Base-by-base conservation (phyloP, 1,140 invertebrate species). In the Calliopsis andreniformis region DNA sequence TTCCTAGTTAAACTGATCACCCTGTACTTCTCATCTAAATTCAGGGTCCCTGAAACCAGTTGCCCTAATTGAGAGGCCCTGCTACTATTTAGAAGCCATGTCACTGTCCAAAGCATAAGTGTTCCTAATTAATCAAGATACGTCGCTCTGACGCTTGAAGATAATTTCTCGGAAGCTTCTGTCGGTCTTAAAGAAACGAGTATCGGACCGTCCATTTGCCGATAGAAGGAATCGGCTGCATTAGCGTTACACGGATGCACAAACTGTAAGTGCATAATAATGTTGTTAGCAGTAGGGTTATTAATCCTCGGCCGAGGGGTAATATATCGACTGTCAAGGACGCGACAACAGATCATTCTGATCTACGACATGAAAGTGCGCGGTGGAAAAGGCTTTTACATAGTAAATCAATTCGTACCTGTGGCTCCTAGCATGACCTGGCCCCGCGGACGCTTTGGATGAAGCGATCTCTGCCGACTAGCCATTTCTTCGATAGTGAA, bases 321-420 rank as follows among this genome's bases (percentile, higher is more conserved):
- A 35, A 73, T 73, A 64, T 64, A 66, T 73, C 39, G 61, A 49
- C 61, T 66, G 70, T 73, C 70, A 63, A 3, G 61, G n/a, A 43
- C 7, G 39, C 47, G 70, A 55, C 70, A 73, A 73, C 70, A 64
- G 70, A 55, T 73, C 61, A 45, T 56, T 66, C 61, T 43, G 49
- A 73, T 73, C 49, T 56, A 53, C 70, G 70, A 73, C 61, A 43
- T 51, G 70, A 66, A 56, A 55, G 47, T 28, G 45, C 56, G 47
- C 45, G 39, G n/a, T 7, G 43, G 25, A 56, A 75, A 75, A 58
- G 51, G n/a, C 39, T 75, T 75, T 67, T 66, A 56, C 70, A 66
- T 30, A 3, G 70, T 73, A 73, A 73, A 73, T 73, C 71, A 67
- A 75, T 75, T 56, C 51, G 62, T 56, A 75, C 66, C 56, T 62